Base-by-base conservation (phyloP, 2,797 vertebrate genomes). In the Enteromius unitaeniatus region DNA sequence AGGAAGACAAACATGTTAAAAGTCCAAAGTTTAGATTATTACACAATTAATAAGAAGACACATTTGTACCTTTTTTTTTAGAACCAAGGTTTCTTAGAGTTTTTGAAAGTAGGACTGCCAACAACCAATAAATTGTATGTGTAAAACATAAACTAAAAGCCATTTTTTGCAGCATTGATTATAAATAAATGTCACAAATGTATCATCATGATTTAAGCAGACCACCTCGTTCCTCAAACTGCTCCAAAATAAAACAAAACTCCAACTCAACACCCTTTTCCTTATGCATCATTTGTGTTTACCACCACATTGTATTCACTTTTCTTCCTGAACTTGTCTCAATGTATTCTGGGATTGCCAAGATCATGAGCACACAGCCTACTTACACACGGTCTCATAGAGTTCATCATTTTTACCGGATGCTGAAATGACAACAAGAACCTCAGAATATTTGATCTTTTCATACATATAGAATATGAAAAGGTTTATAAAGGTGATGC, bases 1-100 rank as follows among this genome's bases (percentile, higher is more conserved):
- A 60, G 28, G 28, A 42, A 84, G 21, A 85, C 8, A 81, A 31
- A 80, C 0, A 3, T 14, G 49, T 51, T 37, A 42, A 76, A 60
- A 37, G 23, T 15, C 7, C 13, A 14, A 78, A 64, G 6, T 3
- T 62, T 47, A 13, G 28, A 51, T 64, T 10, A 68, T 10, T 51
- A 15, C 26, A 65, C 23, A 62, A 65, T 49, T 10, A 51, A 6
- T 60, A 60, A 13, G 10, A 60, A 14, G 58, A 62, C 23, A 26
- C 5, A 26, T 60, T 13, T 60, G 55, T 60, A 13, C 23, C 47
- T 28, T 21, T n/a, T 3, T 37, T 37, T 31, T 26, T 51, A 51
- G 26, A 13, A 17, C 8, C 45, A 72, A 26, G 14, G 15, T 31
- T 72, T 49, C 31, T 34, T 34, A 3, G 31, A 34, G 31, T 31